phyloP scores from a whole-genome alignment of 1,140 invertebrate species.

The Trachelipus rathkii region DNA sequence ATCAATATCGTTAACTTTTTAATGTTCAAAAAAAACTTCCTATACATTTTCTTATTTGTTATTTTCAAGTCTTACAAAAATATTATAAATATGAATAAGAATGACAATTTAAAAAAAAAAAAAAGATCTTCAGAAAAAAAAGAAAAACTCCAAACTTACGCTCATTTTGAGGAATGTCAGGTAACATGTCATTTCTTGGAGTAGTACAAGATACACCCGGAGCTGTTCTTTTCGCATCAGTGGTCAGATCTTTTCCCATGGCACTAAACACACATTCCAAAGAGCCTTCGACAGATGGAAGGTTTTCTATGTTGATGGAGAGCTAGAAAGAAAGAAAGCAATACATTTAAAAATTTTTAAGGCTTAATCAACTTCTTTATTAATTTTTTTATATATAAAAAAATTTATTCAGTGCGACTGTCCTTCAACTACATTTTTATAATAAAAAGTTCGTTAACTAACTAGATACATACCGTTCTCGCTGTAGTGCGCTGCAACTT shows the following conservation, averaged over 20 bases:
- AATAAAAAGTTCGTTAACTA: too few species aligned
- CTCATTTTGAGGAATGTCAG: conserved; percentile 74
- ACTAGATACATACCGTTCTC: conserved; percentile 61
- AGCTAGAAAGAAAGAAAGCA: conserved; percentile 54
- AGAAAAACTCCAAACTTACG: conserved; percentile 61
- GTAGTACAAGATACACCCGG: conserved; percentile 91
- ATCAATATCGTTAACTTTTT: too few species aligned
- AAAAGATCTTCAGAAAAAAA: conserved; percentile 4
- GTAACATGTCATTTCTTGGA: conserved; percentile 74
- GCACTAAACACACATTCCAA: conserved; percentile 84
- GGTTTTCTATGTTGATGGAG: conserved; percentile 84
- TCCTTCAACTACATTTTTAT: too few species aligned
- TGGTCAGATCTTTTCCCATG: conserved; percentile 81
- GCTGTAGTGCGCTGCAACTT: conserved; percentile 89
- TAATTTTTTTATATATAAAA: too few species aligned
- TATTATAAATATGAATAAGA: too few species aligned
- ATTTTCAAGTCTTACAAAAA: too few species aligned
- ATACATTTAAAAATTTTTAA: conserved; percentile 8
- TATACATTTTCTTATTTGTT: too few species aligned
- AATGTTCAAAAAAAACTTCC: too few species aligned
- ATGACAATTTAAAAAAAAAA: too few species aligned
- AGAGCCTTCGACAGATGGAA: conserved; percentile 80
- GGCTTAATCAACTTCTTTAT: background rate
- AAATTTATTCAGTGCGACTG: too few species aligned
- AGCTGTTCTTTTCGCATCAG: conserved; percentile 80